These are phyloP conservation scores for Dryas iulia DNA, from an alignment of 1,140 invertebrate species.

Conservation along the genomic window DNA sequence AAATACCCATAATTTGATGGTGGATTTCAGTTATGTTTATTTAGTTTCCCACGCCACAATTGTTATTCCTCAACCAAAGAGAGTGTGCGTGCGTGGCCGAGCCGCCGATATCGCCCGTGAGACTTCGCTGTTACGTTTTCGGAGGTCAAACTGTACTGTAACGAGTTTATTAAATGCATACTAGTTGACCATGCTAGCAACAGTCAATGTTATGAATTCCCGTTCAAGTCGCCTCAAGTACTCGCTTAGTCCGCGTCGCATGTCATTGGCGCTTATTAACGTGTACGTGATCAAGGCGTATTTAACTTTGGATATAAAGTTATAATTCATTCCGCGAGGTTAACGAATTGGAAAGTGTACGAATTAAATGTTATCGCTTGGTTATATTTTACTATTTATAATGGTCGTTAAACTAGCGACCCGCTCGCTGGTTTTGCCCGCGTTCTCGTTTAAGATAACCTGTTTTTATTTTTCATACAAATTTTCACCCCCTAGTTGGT, in stretches of 20 bases:
- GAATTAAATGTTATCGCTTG: background rate
- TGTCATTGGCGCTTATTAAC: conserved; percentile 3
- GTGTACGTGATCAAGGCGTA: background rate
- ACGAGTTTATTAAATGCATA: conserved; percentile 41
- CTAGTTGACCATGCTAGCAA: conserved; percentile 34
- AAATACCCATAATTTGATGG: too few species aligned
- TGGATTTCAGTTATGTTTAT: too few species aligned
- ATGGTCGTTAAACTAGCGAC: too few species aligned
- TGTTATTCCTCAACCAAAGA: conserved; percentile 61
- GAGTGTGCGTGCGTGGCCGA: conserved; percentile 57
- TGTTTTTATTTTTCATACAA: too few species aligned
- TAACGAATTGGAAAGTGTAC: background rate
- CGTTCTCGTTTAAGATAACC: too few species aligned
- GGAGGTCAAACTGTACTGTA: conserved; percentile 46
- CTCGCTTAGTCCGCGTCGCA: background rate
- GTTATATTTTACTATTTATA: background rate
- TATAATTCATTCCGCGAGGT: background rate
- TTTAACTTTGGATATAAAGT: background rate
- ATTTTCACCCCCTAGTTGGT: too few species aligned
- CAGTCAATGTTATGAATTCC: conserved; percentile 15
- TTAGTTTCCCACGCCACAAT: conserved; percentile 66
- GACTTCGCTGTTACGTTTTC: conserved; percentile 51
- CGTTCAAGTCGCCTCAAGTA: conserved; percentile 12
- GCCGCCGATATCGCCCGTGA: conserved; percentile 51
- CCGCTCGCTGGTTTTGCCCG: too few species aligned